These are phyloP conservation scores for Cephus cinctus DNA, from an alignment of 1,140 invertebrate genomes.

Conservation along the genomic window DNA sequence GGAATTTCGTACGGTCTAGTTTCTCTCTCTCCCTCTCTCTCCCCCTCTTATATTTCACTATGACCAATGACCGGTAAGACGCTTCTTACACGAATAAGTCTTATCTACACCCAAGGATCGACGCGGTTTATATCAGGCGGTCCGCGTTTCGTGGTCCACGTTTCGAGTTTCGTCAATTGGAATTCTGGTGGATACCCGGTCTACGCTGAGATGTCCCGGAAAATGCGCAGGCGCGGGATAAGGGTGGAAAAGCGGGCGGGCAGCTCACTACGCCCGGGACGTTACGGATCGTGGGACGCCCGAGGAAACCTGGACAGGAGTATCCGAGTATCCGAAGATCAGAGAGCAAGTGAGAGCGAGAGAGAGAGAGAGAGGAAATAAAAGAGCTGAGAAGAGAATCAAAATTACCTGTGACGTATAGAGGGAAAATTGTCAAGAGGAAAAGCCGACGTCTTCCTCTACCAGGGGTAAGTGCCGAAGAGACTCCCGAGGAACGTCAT, in stretches of 20 bases:
- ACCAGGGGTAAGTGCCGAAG: too few relatives aligned
- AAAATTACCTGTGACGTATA: too few relatives aligned
- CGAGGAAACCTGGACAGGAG: not conserved
- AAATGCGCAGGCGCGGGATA: slow-evolving; percentile 46
- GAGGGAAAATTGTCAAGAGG: too few relatives aligned
- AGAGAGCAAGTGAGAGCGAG: too few relatives aligned
- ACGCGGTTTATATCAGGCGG: not conserved
- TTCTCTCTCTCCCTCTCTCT: slow-evolving; percentile 4
- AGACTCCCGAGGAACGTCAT: too few relatives aligned
- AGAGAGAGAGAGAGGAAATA: slow-evolving; percentile 10
- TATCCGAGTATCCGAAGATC: not conserved
- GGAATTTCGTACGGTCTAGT: not conserved
- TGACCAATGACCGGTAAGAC: slow-evolving; percentile 3
- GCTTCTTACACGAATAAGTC: slow-evolving; percentile 1
- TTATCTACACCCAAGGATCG: too few relatives aligned
- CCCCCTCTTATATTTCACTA: slow-evolving; percentile 4
- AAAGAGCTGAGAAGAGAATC: too few relatives aligned
- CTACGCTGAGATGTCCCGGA: too few relatives aligned
- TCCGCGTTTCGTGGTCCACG: not conserved
- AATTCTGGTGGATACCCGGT: not conserved
- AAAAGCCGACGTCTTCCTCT: too few relatives aligned
- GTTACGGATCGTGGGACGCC: slow-evolving; percentile 36
- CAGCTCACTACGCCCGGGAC: slow-evolving; percentile 55
- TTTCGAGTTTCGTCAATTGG: not conserved
- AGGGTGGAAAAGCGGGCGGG: slow-evolving; percentile 48